phyloP scores from a whole-genome alignment of 2,113 vertebrate species.

The Nerophis ophidion region DNA sequence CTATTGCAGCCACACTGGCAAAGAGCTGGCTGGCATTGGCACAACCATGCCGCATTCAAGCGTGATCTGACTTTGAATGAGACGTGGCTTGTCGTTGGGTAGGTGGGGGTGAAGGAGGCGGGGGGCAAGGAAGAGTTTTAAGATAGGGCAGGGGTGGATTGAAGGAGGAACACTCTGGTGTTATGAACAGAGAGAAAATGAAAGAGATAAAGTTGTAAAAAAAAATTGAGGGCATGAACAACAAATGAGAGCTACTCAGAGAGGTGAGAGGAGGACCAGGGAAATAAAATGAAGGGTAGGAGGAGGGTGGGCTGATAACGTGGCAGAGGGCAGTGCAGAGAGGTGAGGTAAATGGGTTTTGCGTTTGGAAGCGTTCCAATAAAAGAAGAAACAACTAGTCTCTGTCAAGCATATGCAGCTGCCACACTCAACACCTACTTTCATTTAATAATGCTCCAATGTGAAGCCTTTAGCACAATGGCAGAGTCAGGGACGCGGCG shows the following conservation, averaged over 20 bases:
- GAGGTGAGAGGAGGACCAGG: conserved; percentile 40
- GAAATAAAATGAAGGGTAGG: conserved; percentile 43
- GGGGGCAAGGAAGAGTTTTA: conserved; percentile 41
- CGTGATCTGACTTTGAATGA: conserved; percentile 72
- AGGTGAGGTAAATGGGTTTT: conserved; percentile 47
- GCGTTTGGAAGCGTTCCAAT: conserved; percentile 51
- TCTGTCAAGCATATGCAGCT: conserved; percentile 32
- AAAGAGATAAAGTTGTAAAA: conserved; percentile 48
- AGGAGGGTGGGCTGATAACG: conserved; percentile 39
- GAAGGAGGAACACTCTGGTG: conserved; percentile 39
- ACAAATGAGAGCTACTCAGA: conserved; percentile 40
- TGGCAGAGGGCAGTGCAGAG: conserved; percentile 41
- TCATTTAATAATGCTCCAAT: conserved; percentile 5
- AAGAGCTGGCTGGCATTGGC: conserved; percentile 70
- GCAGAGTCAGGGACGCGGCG: conserved; percentile 9
- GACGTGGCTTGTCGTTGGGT: conserved; percentile 11
- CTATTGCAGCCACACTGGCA: conserved; percentile 64
- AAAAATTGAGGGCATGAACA: conserved; percentile 38
- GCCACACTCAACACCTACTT: conserved; percentile 10
- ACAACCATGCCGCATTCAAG: conserved; percentile 71
- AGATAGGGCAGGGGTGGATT: conserved; percentile 53
- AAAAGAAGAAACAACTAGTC: conserved; percentile 26
- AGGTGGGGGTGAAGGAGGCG: background rate
- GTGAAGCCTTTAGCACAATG: conserved; percentile 5
- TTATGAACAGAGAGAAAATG: conserved; percentile 35